Evolutionary conservation across 2,113 vertebrate genomes (phyloP), one percentile per base, ranked within the genome.

Genomic region (Turdus rufiventris): DNA sequence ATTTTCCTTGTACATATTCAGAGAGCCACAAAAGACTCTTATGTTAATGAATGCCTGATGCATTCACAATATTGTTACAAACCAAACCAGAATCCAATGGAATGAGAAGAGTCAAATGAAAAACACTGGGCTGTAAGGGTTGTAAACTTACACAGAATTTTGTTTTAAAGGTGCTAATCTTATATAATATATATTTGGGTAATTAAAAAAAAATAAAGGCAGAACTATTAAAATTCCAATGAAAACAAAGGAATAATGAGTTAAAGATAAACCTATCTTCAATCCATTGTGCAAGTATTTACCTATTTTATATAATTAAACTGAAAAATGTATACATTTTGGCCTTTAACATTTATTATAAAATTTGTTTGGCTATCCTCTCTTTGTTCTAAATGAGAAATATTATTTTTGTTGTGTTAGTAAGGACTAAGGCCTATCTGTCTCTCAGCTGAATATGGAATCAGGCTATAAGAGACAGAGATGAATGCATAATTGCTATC

Each of bases 401-500:
- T 66, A 43, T 8, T 56, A 15, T 74, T 80, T 93, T 60, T 65
- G 17, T 77, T 95, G 38, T 54, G 25, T 76, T 21, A 85, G 36
- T 54, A 66, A 79, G 48, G 85, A 85, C 85, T 85, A 71, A 76
- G 42, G 29, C 56, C 71, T 96, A 40, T 47, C 78, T 42, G 56
- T n/a, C 34, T 88, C 56, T 71, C 31, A 88, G 79, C 54, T 94
- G 91, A 88, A 91, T 91, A 91, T 12, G 72, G 87, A 94, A 91
- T 94, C 78, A 85, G 82, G 65, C 54, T 89, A 1, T 58, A 61
- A 73, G 65, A 94, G 74, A 89, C 38, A 94, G 58, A 93, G 74
- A 91, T 63, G 88, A 95, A 95, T 91, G 82, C 6, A 3, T 95
- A 93, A 96, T 94, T 93, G 75, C 76, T 91, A 86, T 51, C 56